Evolutionary conservation across 2,797 vertebrate species (phyloP).

Genomic region (Decapterus maruadsi): DNA sequence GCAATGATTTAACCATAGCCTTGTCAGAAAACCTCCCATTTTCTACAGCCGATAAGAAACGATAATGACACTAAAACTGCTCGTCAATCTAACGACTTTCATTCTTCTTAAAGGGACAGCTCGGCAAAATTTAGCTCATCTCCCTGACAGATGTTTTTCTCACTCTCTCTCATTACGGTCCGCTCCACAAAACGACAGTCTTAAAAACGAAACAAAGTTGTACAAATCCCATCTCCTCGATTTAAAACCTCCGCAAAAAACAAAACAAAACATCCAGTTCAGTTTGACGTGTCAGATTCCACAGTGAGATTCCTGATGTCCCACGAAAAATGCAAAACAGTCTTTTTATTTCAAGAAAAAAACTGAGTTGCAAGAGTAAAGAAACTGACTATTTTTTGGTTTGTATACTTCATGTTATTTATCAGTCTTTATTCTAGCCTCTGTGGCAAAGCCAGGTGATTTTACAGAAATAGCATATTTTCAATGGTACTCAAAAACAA

Average conservation of each 20-base stretch:
- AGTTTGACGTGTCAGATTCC: conserved; percentile 45
- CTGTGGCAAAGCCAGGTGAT: conserved; percentile 71
- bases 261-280: conserved; percentile 17
- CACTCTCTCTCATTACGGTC: conserved; percentile 15
- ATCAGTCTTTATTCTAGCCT: conserved; percentile 67
- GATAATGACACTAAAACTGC: conserved; percentile 51
- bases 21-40: conserved; percentile 62
- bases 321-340: conserved; percentile 60
- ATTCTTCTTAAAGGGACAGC: conserved; percentile 42
- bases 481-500: conserved; percentile 70
- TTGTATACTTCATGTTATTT: conserved; percentile 76
- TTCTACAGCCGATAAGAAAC: conserved; percentile 53
- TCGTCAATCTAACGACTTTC: conserved; percentile 41
- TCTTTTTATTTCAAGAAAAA: conserved; percentile 59
- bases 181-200: conserved; percentile 1
- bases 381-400: conserved; percentile 72
- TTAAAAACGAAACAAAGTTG: conserved; percentile 28
- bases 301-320: conserved; percentile 55
- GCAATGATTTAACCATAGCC: conserved; percentile 70
- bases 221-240: conserved; percentile 23
- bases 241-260: conserved; percentile 19
- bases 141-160: conserved; percentile 17
- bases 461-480: conserved; percentile 78
- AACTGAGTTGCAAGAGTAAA: conserved; percentile 53
- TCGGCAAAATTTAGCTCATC: conserved; percentile 28